These are phyloP conservation scores for Torymus aiolomorphi DNA, from an alignment of 2,888 invertebrate species.

Conservation along the genomic window DNA sequence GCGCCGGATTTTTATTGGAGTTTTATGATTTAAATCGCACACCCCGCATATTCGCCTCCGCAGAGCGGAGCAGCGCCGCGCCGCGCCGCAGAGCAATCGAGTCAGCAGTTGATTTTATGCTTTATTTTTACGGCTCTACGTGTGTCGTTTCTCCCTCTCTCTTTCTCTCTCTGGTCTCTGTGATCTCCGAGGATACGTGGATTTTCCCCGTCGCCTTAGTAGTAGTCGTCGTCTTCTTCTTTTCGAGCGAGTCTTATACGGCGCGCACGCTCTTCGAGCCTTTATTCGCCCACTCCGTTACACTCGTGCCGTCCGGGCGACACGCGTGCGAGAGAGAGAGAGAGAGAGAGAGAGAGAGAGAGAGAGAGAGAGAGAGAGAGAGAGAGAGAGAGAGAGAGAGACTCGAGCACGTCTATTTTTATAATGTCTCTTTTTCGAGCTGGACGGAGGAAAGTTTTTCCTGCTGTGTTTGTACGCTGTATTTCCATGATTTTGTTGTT, in stretches of 20 bases:
- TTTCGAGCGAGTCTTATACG: neutral
- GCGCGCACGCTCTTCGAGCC: neutral
- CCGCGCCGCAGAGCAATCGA: slow-evolving; percentile 63
- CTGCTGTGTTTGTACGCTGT: too few relatives aligned
- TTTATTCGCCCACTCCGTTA: slow-evolving; percentile 10
- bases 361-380: too few relatives aligned
- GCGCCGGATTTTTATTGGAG: slow-evolving; percentile 68
- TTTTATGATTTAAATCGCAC: slow-evolving; percentile 75
- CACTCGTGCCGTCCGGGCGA: neutral
- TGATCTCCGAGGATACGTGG: slow-evolving; percentile 27
- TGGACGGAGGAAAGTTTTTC: too few relatives aligned
- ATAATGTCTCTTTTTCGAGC: too few relatives aligned
- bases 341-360: too few relatives aligned
- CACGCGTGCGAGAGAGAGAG: too few relatives aligned
- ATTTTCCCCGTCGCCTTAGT: slow-evolving; percentile 6
- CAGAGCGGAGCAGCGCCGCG: slow-evolving; percentile 5
- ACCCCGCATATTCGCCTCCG: slow-evolving; percentile 68
- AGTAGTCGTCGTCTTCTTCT: neutral
- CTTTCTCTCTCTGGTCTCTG: slow-evolving; percentile 12
- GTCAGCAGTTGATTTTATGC: slow-evolving; percentile 74
- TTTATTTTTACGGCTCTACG: slow-evolving; percentile 70
- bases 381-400: too few relatives aligned
- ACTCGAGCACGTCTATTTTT: too few relatives aligned
- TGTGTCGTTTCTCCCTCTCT: slow-evolving; percentile 53
- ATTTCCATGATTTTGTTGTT: too few relatives aligned